Conservation (phyloP, 2,888 invertebrate species). For the Rhagonycha lutea region DNA sequence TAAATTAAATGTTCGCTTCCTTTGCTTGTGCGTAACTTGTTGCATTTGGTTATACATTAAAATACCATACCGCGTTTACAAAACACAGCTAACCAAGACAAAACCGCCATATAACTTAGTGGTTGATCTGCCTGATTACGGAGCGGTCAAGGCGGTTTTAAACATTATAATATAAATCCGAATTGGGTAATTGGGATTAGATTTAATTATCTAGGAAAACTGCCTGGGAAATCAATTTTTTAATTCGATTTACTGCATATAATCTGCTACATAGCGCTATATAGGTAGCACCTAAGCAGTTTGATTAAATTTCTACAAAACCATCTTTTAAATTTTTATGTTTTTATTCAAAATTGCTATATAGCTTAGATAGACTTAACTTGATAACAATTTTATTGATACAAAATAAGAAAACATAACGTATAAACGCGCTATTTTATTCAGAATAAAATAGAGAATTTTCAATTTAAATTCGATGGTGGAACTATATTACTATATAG, state of each 20-base stretch:
- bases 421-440: neutral
- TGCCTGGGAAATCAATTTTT: neutral
- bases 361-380: neutral
- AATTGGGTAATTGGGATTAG: neutral
- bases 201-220: neutral
- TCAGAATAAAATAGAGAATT: constrained; percentile 12
- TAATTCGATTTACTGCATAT: no score
- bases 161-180: neutral
- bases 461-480: constrained; percentile 18
- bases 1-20: neutral
- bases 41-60: neutral
- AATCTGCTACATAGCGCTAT: no score
- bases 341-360: neutral
- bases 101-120: neutral
- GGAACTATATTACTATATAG: neutral
- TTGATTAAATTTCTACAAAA: neutral
- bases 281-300: neutral
- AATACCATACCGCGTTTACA: neutral
- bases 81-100: neutral
- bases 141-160: neutral
- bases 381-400: neutral
- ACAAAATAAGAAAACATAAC: constrained; percentile 11
- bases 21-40: neutral
- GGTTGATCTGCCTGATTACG: neutral
- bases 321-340: neutral